phyloP scores from a whole-genome alignment of 2,888 invertebrate species.

The Ormia ochracea region DNA sequence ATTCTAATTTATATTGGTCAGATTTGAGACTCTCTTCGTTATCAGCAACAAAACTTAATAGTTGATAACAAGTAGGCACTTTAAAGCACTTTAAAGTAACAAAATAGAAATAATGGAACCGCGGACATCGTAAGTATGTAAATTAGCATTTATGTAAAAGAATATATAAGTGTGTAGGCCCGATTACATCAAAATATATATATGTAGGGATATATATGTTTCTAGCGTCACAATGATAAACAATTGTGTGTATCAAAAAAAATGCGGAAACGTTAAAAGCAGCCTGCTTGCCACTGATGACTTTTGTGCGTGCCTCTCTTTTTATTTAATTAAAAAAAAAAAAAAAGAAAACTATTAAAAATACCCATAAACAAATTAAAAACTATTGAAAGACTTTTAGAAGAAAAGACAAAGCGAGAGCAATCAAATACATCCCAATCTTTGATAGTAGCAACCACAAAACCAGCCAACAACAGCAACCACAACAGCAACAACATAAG shows the following conservation, averaged over 20 bases:
- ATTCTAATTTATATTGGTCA: too few species aligned
- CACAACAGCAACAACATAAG: background rate
- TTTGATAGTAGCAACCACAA: slow-evolving; percentile 33
- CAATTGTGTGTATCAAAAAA: slow-evolving; percentile 34
- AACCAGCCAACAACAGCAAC: slow-evolving; percentile 3
- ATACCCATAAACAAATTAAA: background rate
- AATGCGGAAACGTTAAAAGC: slow-evolving; percentile 61
- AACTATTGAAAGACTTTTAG: background rate
- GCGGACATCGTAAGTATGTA: background rate
- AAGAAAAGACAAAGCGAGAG: slow-evolving; percentile 10
- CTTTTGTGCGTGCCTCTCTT: slow-evolving; percentile 55
- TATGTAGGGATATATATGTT: background rate
- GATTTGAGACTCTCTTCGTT: slow-evolving; percentile 12
- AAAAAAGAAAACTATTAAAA: background rate
- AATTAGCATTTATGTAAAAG: background rate
- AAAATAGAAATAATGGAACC: background rate
- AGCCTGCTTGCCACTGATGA: slow-evolving; percentile 26
- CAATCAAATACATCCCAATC: slow-evolving; percentile 43
- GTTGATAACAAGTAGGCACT: background rate
- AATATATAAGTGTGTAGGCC: background rate
- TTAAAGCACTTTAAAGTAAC: background rate
- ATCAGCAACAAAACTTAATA: background rate
- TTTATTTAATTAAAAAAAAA: slow-evolving; percentile 11
- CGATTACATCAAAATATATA: background rate
- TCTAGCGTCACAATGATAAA: slow-evolving; percentile 23